These are phyloP conservation scores for Cremastinae sp. DNA, from an alignment of 2,888 invertebrate genomes.

Conservation along the genomic window DNA sequence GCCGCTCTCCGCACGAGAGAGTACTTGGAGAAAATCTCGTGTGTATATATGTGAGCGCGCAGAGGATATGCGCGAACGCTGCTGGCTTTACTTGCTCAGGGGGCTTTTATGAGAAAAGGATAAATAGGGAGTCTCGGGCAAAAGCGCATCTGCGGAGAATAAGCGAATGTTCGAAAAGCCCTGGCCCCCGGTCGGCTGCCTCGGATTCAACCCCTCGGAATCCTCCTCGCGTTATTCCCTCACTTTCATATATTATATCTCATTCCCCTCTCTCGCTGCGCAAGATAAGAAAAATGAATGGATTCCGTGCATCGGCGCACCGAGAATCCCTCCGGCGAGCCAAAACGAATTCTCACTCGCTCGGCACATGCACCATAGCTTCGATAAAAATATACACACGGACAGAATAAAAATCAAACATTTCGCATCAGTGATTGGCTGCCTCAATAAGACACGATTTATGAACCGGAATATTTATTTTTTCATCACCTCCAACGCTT, in stretches of 20 bases:
- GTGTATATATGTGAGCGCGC: constrained; percentile 9
- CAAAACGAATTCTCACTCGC: constrained; percentile 31
- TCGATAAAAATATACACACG: neutral
- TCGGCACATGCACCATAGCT: no score
- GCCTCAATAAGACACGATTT: constrained; percentile 1
- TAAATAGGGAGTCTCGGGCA: constrained; percentile 50
- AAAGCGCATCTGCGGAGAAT: constrained; percentile 14
- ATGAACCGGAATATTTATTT: no score
- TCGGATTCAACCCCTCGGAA: constrained; percentile 32
- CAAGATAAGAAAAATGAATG: constrained; percentile 52
- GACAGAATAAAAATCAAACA: neutral
- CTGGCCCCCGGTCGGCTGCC: constrained; percentile 24
- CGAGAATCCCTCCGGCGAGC: constrained; percentile 30
- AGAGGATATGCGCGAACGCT: constrained; percentile 39
- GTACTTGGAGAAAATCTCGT: no score
- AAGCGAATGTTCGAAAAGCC: constrained; percentile 33
- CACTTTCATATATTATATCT: constrained; percentile 43
- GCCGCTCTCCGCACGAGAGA: no score
- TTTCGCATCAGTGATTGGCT: neutral
- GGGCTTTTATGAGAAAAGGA: constrained; percentile 56
- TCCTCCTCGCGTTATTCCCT: constrained; percentile 15
- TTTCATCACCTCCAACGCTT: no score
- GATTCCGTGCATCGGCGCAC: constrained; percentile 35
- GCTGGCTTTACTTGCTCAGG: constrained; percentile 26
- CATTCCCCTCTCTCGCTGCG: constrained; percentile 26